Base-by-base conservation (phyloP, 2,888 invertebrate genomes). In the Eupithecia subumbrata region DNA sequence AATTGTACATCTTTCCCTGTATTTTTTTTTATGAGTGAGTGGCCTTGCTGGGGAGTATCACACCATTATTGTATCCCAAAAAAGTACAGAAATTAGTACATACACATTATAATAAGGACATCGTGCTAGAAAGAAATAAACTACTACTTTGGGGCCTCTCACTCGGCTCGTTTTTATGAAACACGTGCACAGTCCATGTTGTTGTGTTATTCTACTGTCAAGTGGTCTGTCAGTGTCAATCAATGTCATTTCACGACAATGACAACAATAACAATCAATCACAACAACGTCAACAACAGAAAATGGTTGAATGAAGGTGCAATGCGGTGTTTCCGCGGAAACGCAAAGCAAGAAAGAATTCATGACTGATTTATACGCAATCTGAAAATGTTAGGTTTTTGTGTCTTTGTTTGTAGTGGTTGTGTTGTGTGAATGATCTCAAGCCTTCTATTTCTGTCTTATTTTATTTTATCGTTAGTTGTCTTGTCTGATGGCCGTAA, bases 291-390 rank as follows among this genome's bases (percentile, higher is more conserved):
- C 87, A 87, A 81, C 85, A 79, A 74, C 84, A 85, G 85, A 89
- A 90, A 90, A 93, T 93, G 92, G 92, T 90, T 82, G 84, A 86
- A 90, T 82, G 84, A 86, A 90, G 93, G 93, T 93, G 94, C 94
- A 94, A 92, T 94, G 94, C 94, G 93, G 94, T 92, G 93, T 93
- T 94, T 93, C 92, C 93, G 92, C 92, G 90, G 91, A 92, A 93
- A 92, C 92, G 88, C 89, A 84, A 89, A 89, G 83, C 86, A 87
- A 30, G 71, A 30, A 71, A 71, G 52, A n/a, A 34, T 30, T 18
- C 90, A 91, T 93, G 92, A 68, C 68, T 68, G 68, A 92, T 91
- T 89, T 87, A 85, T 86, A 89, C 85, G 85, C 84, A 86, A 82
- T 83, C 85, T 63, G 87, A 90, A 89, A 87, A 88, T 93, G 92